These are phyloP conservation scores for Cheilosia grossa DNA, from an alignment of 2,888 invertebrate genomes.

Conservation along the genomic window DNA sequence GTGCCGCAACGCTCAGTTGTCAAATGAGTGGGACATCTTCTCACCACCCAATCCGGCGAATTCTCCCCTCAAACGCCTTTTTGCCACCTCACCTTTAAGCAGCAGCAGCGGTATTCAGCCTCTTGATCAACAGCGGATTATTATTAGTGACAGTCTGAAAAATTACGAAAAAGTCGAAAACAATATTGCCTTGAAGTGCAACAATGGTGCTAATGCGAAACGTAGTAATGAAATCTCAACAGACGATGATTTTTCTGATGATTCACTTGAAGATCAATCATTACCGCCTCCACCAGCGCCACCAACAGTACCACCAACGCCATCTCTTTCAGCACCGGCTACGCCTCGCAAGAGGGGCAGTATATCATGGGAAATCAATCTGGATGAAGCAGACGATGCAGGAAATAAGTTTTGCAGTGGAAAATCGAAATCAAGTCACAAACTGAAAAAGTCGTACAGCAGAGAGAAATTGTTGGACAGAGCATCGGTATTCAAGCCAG, in stretches of 20 bases:
- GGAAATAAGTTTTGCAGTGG: constrained; percentile 36
- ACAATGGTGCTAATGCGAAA: constrained; percentile 34
- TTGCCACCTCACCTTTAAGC: constrained; percentile 43
- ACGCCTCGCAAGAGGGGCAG: constrained; percentile 90
- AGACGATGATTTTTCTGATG: constrained; percentile 91
- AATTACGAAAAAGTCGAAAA: constrained; percentile 68
- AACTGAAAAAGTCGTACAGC: constrained; percentile 45
- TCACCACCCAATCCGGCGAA: constrained; percentile 30
- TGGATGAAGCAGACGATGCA: constrained; percentile 85
- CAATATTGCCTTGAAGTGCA: constrained; percentile 53
- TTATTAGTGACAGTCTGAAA: constrained; percentile 62
- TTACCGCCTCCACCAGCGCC: constrained; percentile 87
- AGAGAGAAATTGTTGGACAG: constrained; percentile 58
- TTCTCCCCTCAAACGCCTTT: constrained; percentile 68
- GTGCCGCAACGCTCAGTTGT: constrained; percentile 84
- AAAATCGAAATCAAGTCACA: constrained; percentile 53
- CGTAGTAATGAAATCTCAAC: constrained; percentile 48
- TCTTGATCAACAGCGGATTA: constrained; percentile 50
- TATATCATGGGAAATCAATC: constrained; percentile 94
- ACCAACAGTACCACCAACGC: constrained; percentile 82
- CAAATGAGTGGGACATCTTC: constrained; percentile 29
- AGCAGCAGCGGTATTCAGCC: constrained; percentile 9
- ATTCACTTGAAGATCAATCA: constrained; percentile 89
- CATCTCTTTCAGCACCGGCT: constrained; percentile 83
- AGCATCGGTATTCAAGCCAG: constrained; percentile 56